Base-by-base conservation (phyloP, 2,888 invertebrate species). In the Volucella bombylans region DNA sequence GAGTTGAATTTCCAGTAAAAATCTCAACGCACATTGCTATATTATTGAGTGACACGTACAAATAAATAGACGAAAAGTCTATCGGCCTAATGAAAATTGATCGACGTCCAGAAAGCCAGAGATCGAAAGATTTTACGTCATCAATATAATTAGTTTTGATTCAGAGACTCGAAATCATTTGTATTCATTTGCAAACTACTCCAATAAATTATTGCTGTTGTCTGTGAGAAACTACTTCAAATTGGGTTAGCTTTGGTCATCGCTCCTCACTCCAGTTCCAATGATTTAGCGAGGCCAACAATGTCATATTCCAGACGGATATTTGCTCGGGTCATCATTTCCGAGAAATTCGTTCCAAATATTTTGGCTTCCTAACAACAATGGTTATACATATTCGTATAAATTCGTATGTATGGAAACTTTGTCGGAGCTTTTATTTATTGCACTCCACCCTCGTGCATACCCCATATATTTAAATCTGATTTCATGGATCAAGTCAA, bases 51-150 rank as follows among this genome's bases (percentile, higher is more conserved):
- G 67, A 41, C 65, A 52, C 41, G 52, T 12, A 15, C 39, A 50
- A 14, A 38, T 11, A 52, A 65, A 65, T 39, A 18, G 3, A 50
- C 8, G 50, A 39, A 23, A 2, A 12, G 41, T 0, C 39, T 50
- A 65, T 65, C 50, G 18, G 41, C 41, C 18, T 65, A 50, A 65
- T 65, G 52, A 65, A 43, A 65, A 65, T n/a, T 50, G 49, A 71
- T 71, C 41, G 59, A 71, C 69, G 8, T 12, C 2, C 49, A n/a
- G 2, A 1, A 6, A 12, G 15, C 1, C 49, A n/a, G 6, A 3
- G 14, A 14, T 41, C 54, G 14, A 31, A 14, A n/a, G 38, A 0
- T 49, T 47, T 49, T 49, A 31, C 50, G 59, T 71, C 59, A 59
- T 71, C 69, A 59, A 23, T 59, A 49, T 59, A 15, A 59, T 59